These are phyloP conservation scores for Platycercus adscitus DNA, from an alignment of 2,113 vertebrate genomes.

Conservation along the genomic window DNA sequence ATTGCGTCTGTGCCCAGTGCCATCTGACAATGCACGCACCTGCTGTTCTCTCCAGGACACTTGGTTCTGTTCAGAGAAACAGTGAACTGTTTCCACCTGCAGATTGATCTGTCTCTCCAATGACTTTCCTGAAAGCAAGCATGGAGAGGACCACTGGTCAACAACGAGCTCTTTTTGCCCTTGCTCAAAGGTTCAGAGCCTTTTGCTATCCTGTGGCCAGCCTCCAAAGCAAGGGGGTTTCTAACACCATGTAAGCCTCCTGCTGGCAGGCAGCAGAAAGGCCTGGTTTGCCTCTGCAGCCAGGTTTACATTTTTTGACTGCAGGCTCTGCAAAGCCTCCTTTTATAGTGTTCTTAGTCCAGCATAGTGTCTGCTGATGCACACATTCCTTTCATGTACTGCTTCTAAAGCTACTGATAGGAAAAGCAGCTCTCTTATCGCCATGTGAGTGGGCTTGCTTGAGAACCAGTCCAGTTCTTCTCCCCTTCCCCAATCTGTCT, in stretches of 20 bases:
- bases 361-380: neutral
- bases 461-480: neutral
- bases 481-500: neutral
- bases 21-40: neutral
- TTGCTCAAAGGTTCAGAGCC: neutral
- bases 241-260: neutral
- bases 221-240: neutral
- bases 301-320: slow-evolving; percentile 20
- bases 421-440: neutral
- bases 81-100: neutral
- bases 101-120: neutral
- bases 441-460: neutral
- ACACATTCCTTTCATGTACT: neutral
- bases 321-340: neutral
- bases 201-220: neutral
- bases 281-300: neutral
- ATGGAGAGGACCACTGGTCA: neutral
- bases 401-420: neutral
- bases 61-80: neutral
- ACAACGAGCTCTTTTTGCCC: neutral
- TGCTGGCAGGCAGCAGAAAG: neutral
- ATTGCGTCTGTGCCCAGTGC: neutral
- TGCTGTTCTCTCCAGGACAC: neutral
- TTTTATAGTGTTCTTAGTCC: slow-evolving; percentile 25
- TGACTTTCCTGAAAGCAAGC: neutral